phyloP scores from a whole-genome alignment of 2,888 invertebrate genomes.

The Tenthredo amoena region DNA sequence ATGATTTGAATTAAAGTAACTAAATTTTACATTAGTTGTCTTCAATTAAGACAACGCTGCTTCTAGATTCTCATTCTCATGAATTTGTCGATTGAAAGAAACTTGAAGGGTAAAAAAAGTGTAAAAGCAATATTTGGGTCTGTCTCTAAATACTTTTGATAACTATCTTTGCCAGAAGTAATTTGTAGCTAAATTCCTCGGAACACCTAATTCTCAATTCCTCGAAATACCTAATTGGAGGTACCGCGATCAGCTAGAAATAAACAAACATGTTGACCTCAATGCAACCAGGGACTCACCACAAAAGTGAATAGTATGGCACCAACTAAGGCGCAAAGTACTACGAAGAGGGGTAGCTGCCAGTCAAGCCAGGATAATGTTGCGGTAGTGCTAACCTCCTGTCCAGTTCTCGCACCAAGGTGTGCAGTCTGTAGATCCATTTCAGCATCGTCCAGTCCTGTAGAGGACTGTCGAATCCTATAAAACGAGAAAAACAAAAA shows the following conservation, averaged over 20 bases:
- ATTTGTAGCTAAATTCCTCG: neutral
- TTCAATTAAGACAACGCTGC: neutral
- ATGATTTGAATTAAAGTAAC: neutral
- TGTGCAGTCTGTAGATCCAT: constrained; percentile 75
- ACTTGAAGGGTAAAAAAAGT: neutral
- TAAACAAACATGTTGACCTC: too few species aligned
- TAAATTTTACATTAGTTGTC: too few species aligned
- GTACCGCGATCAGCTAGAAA: neutral
- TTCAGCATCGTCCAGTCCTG: constrained; percentile 78
- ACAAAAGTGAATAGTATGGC: constrained; percentile 76
- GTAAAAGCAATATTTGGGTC: neutral
- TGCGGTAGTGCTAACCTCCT: constrained; percentile 72
- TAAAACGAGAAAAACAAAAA: neutral
- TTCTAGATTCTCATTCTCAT: neutral
- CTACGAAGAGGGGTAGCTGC: constrained; percentile 73
- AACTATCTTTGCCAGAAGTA: neutral
- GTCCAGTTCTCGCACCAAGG: constrained; percentile 71
- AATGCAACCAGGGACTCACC: constrained; percentile 62
- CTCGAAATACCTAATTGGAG: neutral
- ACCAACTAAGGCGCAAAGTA: constrained; percentile 74
- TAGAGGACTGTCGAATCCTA: constrained; percentile 76
- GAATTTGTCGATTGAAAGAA: neutral
- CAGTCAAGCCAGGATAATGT: constrained; percentile 75
- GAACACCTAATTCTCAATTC: neutral
- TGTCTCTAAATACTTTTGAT: neutral